Percentiles rank a stretch among this genome's conserved stretches.
These are phyloP conservation scores for Dolichomitus sp. DNA, from an alignment of 2,888 invertebrate genomes.

Conservation along the genomic window DNA sequence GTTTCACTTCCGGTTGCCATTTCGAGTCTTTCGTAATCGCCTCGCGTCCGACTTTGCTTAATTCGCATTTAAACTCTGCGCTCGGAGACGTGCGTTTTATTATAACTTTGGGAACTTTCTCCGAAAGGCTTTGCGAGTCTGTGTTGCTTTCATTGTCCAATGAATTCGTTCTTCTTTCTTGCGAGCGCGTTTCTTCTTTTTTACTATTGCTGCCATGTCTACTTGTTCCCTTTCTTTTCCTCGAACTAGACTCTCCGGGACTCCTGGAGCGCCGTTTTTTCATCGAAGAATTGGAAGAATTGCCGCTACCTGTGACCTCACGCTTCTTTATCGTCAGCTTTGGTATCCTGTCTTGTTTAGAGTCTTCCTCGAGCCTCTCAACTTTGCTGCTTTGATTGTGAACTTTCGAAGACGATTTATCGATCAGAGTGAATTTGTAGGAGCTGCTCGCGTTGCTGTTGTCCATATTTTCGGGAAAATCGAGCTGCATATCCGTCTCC, in stretches of 20 bases:
- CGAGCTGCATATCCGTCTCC: constrained; percentile 20
- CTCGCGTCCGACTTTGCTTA: constrained; percentile 79
- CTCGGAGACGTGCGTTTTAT: constrained; percentile 83
- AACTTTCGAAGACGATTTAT: constrained; percentile 41
- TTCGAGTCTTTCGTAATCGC: constrained; percentile 76
- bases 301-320: constrained; percentile 51
- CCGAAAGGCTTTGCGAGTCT: constrained; percentile 70
- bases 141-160: constrained; percentile 46
- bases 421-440: constrained; percentile 52
- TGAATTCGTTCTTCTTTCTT: constrained; percentile 39
- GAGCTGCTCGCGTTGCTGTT: constrained; percentile 34
- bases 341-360: constrained; percentile 70
- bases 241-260: constrained; percentile 40
- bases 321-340: constrained; percentile 75
- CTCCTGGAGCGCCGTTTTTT: constrained; percentile 41
- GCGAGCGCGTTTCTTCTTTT: constrained; percentile 49
- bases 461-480: constrained; percentile 40
- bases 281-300: constrained; percentile 32
- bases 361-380: constrained; percentile 49
- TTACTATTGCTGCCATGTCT: constrained; percentile 9
- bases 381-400: constrained; percentile 28
- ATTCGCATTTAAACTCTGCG: constrained; percentile 84
- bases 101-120: constrained; percentile 84
- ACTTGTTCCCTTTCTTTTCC: constrained; percentile 30
- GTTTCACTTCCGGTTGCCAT: constrained; percentile 83